Evolutionary conservation across 30 jellyfish, hydroid and myxozoan species (phyloP), one percentile per base, ranked within the genome.

Genomic region (Cassiopea xamachana): DNA sequence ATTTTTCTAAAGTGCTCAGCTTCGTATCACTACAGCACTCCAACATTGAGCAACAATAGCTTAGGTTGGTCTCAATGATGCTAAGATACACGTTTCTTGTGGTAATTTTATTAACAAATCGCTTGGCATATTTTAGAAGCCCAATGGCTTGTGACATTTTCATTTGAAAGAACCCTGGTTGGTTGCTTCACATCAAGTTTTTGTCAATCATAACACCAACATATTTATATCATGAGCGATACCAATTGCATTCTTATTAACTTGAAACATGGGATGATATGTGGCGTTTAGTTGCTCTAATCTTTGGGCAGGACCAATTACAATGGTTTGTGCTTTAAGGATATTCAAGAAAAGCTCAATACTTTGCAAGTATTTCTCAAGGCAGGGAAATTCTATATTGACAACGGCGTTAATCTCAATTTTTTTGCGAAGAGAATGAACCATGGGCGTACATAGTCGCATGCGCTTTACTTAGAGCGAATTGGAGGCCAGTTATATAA

Each of bases 391-490:
- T 0, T 55, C 64, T 55, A 0, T 10, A 55, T 55, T 55, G 64
- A 55, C 64, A 3, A 55, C 64, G 12, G 64, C 12, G 64, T 55
- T 55, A 55, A 55, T 55, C 64, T 55, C 48, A 6, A 5, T 14
- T 18, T 4, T 17, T 69, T 69, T 18, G 15, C 7, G 46, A 69
- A 69, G 48, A 17, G 48, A 69, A 14, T 9, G 78, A 69, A 69
- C 7, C 78, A 43, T 69, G 7, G 78, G 78, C 17, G 78, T 69
- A 69, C 78, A 69, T 69, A 69, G 78, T 69, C 78, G 78, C 48
- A 43, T 43, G 78, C 48, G 78, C 78, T 43, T 69, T 69, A 17
- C 78, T 69, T 69, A 69, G 48, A 69, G 78, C 46, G 17, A 8
- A 69, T 69, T 6, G 48, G 15, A 43, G 48, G 15, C 7, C 7